Base-by-base conservation (phyloP, 53 echinoderm and acorn worm genomes). In the Echinometra lucunter region DNA sequence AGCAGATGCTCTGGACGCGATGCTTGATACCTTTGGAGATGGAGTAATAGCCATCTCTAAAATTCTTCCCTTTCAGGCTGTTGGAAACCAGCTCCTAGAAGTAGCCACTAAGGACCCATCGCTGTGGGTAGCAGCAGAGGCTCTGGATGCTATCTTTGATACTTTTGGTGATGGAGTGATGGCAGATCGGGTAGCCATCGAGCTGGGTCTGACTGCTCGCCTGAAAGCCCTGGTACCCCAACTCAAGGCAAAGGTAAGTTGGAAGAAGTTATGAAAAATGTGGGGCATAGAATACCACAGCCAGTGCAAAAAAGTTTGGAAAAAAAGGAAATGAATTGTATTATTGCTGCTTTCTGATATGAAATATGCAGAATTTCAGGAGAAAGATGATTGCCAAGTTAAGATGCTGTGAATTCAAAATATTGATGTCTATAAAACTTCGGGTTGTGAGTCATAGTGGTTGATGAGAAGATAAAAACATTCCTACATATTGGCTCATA, bases 141-240 rank as follows among this genome's bases (percentile, higher is more conserved):
- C 99, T 8, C 93, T 99, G 85, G 99, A 99, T 92, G 99, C 99
- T 42, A 96, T 99, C 82, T 99, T 99, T 95, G 99, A 99, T 80
- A 95, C 97, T 8, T 99, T 99, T 92, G 99, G 96, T 37, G 98
- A 99, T 92, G 99, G 99, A 4, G 91, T 95, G 40, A 75, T 94
- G 28, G 99, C 99, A 8, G 99, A 99, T 88, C 58, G 89, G 7
- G 98, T 99, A 2, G 99, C 99, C 37, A 95, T 96, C 27, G 95
- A 96, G 69, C 96, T 99, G 30, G 96, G 96, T 40, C 97, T 99
- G 57, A 97, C 97, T 67, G 91, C 96, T 0, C 97, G 97, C 35
- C 75, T 99, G 44, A 98, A 96, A 94, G 93, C 93, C 37, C 67
- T 99, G 37, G 95, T 97, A 40, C 99, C 99, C 58, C 96, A 98